phyloP scores from a whole-genome alignment of 2,113 vertebrate species.

The Pterocles gutturalis region DNA sequence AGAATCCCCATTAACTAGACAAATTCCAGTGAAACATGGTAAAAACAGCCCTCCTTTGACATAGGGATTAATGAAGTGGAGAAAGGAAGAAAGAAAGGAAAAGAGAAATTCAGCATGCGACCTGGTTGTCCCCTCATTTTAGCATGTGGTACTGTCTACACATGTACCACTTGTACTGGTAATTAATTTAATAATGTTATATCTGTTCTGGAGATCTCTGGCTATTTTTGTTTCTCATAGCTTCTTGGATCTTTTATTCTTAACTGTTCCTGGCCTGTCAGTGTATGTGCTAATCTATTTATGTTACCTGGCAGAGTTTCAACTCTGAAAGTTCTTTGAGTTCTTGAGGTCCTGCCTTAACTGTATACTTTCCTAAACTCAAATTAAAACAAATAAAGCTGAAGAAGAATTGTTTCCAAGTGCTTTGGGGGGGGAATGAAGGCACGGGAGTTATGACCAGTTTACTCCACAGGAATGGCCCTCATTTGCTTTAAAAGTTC shows the following conservation, averaged over 20 bases:
- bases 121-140: background rate
- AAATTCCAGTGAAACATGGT: background rate
- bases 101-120: background rate
- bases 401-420: background rate
- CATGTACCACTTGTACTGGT: background rate
- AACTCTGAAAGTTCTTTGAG: background rate
- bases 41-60: background rate
- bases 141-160: background rate
- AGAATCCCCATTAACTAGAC: background rate
- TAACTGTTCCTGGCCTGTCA: background rate
- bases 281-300: background rate
- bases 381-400: slow-evolving; percentile 6
- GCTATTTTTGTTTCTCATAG: background rate
- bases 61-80: background rate
- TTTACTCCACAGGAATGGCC: background rate
- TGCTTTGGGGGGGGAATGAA: background rate
- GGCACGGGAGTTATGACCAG: background rate
- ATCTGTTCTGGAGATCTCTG: background rate
- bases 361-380: background rate
- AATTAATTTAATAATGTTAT: background rate
- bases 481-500: background rate
- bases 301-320: background rate
- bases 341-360: background rate
- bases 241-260: background rate
- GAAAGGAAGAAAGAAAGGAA: background rate